Evolutionary conservation across 2,797 vertebrate species (phyloP), one percentile per base, ranked within the genome.

Genomic region (Sardinella longiceps): DNA sequence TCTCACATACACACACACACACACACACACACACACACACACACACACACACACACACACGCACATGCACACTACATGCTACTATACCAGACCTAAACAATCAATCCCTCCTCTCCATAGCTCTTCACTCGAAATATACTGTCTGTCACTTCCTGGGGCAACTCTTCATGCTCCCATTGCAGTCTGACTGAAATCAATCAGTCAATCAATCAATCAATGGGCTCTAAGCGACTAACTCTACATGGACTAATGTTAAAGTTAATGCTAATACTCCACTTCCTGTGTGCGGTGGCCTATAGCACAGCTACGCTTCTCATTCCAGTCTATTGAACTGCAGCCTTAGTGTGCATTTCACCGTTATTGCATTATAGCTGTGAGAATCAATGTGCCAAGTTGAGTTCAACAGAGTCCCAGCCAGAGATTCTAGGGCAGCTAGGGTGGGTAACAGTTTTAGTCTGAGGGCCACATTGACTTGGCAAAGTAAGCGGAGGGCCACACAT

Each of bases 41-140:
- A 14, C 25, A 30, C 63, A 66, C 2, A 14, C 25, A 30, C 63
- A 66, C 5, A 18, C 30, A 33, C 66, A 74, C 5, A 18, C 30
- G 18, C 66, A 74, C 5, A 18, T 14, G 18, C 14, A 7, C 30
- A 37, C 66, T 74, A 30, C 66, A 74, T 74, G 33, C 66, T 74
- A 30, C n/a, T n/a, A n/a, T n/a, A n/a, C 33, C 30, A 74, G 66
- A 74, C 66, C 30, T 74, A 28, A 74, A 6, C 66, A 74, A 74
- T 74, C 66, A 20, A 74, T 37, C 30, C 30, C 66, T 30, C 37
- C 15, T 74, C 30, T 37, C 30, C 6, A 15, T 14, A 37, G 66
- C 4, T 74, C 30, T 30, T 23, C 7, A 33, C 81, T 1, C 25
- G 12, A 63, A 48, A 48, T 48, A 48, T 48, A 74, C 66, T 74